phyloP scores from a whole-genome alignment of 2,888 invertebrate species.

The Trypoxylon attenuatum region DNA sequence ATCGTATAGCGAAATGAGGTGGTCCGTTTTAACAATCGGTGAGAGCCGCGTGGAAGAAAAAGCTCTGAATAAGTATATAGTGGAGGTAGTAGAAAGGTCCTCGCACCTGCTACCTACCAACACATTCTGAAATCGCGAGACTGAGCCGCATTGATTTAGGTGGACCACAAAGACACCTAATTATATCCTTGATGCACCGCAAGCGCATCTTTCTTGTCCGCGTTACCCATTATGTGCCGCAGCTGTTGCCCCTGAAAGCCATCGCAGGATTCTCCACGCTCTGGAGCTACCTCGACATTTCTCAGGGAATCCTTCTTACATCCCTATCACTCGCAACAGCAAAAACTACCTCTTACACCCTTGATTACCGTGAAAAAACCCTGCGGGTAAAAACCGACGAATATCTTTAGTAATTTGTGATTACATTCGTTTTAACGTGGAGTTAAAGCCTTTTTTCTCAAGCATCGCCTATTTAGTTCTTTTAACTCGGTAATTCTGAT shows the following conservation, averaged over 20 bases:
- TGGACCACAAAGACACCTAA: conserved; percentile 42
- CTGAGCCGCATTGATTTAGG: conserved; percentile 41
- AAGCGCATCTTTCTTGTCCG: conserved; percentile 36
- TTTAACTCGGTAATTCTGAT: too few relatives aligned
- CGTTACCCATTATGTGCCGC: conserved; percentile 32
- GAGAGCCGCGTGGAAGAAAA: background rate
- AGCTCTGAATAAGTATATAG: background rate
- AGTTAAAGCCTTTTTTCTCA: too few relatives aligned
- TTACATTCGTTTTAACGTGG: too few relatives aligned
- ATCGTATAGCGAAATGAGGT: too few relatives aligned
- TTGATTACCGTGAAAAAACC: too few relatives aligned
- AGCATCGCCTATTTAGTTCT: too few relatives aligned
- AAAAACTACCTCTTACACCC: too few relatives aligned
- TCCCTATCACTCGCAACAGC: background rate
- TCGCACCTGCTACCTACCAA: conserved; percentile 29
- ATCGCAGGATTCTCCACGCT: conserved; percentile 4
- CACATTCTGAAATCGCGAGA: conserved; percentile 10
- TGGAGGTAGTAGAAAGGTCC: background rate
- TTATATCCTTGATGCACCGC: conserved; percentile 44
- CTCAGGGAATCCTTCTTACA: background rate
- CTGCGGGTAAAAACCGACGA: too few relatives aligned
- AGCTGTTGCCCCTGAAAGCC: conserved; percentile 29
- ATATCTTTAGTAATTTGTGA: too few relatives aligned
- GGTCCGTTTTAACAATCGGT: background rate
- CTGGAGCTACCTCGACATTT: conserved; percentile 7